Base-by-base conservation (phyloP, 2,113 vertebrate genomes). In the Pteronura brasiliensis region DNA sequence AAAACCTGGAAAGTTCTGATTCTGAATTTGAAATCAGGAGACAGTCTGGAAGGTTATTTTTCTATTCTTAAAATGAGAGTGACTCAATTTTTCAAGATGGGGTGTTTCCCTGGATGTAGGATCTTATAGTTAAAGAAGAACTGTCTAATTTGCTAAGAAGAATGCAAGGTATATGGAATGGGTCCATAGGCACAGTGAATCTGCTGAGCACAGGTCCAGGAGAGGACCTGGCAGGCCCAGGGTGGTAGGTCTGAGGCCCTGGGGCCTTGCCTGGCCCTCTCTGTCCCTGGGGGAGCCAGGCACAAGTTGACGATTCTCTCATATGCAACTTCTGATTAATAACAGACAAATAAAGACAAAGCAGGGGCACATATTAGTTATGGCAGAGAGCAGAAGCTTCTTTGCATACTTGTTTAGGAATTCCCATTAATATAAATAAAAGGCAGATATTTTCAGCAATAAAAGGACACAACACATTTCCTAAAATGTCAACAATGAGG, bases 21-120 rank as follows among this genome's bases (percentile, higher is more conserved):
- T 95, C 61, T 88, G 87, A 90, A 88, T 90, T 61, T 95, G 88
- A 95, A 77, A 79, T 90, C 23, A 95, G n/a, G 21, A 82, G 85
- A 49, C 39, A 55, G 8, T 61, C 67, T 85, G 49, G n/a, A 77
- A 83, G 42, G 15, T 34, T 94, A 71, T 18, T 92, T 94, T 96
- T 80, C 93, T 76, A 59, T 4, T 74, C 34, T 34, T 88, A 94
- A 76, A 76, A 44, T 52, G 59, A 95, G 67, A 84, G n/a, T 92
- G 25, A 77, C 31, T 90, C 31, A 76, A n/a, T 76, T 95, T 94
- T 95, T 84, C 31, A 95, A 83, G 25, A n/a, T 47, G 61, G 71
- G 39, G 23, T 52, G 29, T 94, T 94, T 90, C 67, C 44, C 44
- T 52, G 29, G 31, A n/a, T 59, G 7, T 18, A 52, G 67, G n/a